Conservation (phyloP, 2,888 invertebrate species). For the Pinctada fucata region DNA sequence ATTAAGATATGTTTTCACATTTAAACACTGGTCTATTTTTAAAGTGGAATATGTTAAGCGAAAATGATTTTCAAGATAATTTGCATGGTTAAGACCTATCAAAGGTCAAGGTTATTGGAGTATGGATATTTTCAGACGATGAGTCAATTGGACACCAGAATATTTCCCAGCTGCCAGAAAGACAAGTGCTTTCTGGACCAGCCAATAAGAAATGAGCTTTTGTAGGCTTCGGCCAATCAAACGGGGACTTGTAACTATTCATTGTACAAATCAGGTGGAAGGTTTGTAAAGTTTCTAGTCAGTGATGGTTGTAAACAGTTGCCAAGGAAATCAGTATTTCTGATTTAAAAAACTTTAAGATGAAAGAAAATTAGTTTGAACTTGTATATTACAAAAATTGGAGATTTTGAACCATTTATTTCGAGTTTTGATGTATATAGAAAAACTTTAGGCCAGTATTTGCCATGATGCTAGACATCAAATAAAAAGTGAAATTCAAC, state of each 20-base stretch:
- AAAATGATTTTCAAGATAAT: not conserved
- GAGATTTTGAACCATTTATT: too few relatives aligned
- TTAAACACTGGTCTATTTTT: too few relatives aligned
- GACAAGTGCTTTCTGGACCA: conserved; percentile 46
- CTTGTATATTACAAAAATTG: too few relatives aligned
- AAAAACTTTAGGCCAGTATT: too few relatives aligned
- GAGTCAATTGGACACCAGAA: conserved; percentile 5
- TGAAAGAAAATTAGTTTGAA: too few relatives aligned
- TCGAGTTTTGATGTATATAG: too few relatives aligned
- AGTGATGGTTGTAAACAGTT: not conserved
- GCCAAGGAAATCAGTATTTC: not conserved
- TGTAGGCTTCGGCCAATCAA: conserved; percentile 23
- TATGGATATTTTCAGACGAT: conserved; percentile 27
- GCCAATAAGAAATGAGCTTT: conserved; percentile 24
- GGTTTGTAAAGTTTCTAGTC: conserved; percentile 16
- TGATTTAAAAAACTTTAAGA: too few relatives aligned
- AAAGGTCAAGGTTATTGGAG: conserved; percentile 36
- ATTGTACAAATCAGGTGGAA: conserved; percentile 1
- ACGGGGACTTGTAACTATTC: conserved; percentile 10
- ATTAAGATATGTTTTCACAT: too few relatives aligned
- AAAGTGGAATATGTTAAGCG: not conserved
- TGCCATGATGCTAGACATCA: too few relatives aligned
- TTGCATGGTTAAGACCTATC: conserved; percentile 1
- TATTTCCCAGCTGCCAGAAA: conserved; percentile 42
- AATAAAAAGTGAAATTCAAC: too few relatives aligned